Evolutionary conservation across 2,888 invertebrate genomes (phyloP), one percentile per base, ranked within the genome.

Genomic region (Drosophila cyrtoloma): DNA sequence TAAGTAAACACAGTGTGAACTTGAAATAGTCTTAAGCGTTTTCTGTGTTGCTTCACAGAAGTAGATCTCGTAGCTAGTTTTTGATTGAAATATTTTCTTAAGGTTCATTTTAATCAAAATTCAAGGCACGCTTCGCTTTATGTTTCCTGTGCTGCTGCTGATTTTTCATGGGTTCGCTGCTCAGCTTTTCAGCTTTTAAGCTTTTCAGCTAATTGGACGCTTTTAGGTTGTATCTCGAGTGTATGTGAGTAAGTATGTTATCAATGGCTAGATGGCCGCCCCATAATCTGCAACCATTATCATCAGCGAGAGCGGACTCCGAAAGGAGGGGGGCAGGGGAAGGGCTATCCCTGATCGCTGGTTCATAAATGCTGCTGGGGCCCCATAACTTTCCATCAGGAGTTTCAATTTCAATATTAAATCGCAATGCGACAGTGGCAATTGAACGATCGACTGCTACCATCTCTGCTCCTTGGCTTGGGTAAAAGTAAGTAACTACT

Each of bases 321-420:
- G 42, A 61, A 14, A 4, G 10, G 22, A 7, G 19, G 30, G 33
- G 28, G 4, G 22, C 5, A 19, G 33, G 32, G 6, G 22, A 12
- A 50, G 32, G 37, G 19, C n/a, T 5, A 10, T 35, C 30, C 14
- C 52, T 66, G 62, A 63, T 71, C 52, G 63, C 59, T 55, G 52
- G 52, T n/a, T 64, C 72, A 77, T 76, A 77, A 76, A 62, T 71
- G 77, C 71, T 74, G 71, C 30, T 69, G 66, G 63, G 70, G 68
- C 72, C 75, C 68, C 84, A 86, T 89, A 89, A 89, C 85, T 86
- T 86, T 86, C 85, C 85, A 85, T 84, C 78, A 74, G 57, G 65
- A 81, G 85, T 89, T 89, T 86, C 87, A 84, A 87, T 89, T 89
- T 86, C 87, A 86, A 81, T 89, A 75, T 69, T 69, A 74, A 79